Evolutionary conservation across 2,888 invertebrate genomes (phyloP), one percentile per base, ranked within the genome.

Genomic region (Beris chalybata): DNA sequence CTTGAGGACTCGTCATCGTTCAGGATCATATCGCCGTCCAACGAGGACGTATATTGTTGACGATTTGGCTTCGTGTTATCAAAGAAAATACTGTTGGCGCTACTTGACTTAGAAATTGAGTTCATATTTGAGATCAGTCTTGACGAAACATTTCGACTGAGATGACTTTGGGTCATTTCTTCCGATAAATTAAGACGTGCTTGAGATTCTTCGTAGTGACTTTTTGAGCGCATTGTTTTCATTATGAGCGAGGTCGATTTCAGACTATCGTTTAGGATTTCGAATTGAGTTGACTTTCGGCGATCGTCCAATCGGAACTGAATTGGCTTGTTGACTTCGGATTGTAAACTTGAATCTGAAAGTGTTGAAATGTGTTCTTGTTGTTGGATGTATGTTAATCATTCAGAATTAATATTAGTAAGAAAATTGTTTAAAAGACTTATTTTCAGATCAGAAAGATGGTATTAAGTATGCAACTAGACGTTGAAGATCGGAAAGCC

Each of bases 171-270:
- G 13, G n/a, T 38, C 22, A 11, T 7, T 15, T 15, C 15, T 73
- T 65, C 4, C 15, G 76, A 76, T 70, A 78, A 76, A 71, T 78
- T 77, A 55, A 80, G 69, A 12, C 78, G 77, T 43, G 78, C 74
- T 78, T 80, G 79, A 43, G 80, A 78, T 69, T 80, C 81, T 72
- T 81, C 80, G 71, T 80, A 81, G 71, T 80, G 78, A 68, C 72
- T 79, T 30, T 80, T 78, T 13, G 80, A 79, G 13, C 79, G 77
- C 72, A 81, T 77, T 1, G 81, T 81, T 69, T 74, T 76, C 72
- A 81, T 81, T 31, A 81, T 81, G 11, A 81, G 73, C 11, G 81
- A 79, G 0, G 81, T 81, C 30, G 81, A 81, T 71, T 81, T 81
- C 47, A 81, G 70, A 9, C 78, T 77, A 65, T 79, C 52, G 30